Evolutionary conservation across 1,140 invertebrate genomes (phyloP), one percentile per base, ranked within the genome.

Genomic region (Ips nitidus): DNA sequence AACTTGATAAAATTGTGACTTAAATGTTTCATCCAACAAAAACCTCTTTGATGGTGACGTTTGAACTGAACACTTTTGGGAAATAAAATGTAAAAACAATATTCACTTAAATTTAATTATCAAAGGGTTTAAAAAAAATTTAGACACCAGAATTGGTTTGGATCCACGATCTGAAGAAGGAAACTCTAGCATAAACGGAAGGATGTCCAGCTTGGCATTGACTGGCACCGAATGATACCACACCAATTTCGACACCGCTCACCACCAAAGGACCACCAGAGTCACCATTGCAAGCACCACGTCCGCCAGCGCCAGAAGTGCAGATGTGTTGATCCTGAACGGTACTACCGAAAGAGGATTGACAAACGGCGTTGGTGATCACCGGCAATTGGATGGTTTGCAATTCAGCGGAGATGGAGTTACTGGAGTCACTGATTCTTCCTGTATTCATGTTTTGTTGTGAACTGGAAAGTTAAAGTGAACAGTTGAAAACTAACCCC

Each of bases 151-250:
- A 2, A 38, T 8, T 55, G 7, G 7, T 37, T 8, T 5, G 8
- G 41, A 73, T 71, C 70, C 70, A 71, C 3, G 43, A 41, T 55
- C 65, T 64, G 67, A 66, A 70, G 43, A 22, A 42, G 50, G 50
- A 73, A n/a, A 70, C 53, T 73, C 71, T 74, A 52, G 72, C 66
- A 69, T 69, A 75, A 6, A 59, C 67, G 45, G 67, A 67, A 8
- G 65, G 68, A 7, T 36, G 6, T 50, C 65, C 42, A 36, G 47
- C 22, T 38, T 43, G 42, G 47, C 72, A 73, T n/a, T 53, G 22
- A 2, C 5, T 57, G 4, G 60, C 37, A 60, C 65, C 69, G 52
- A 71, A 57, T 6, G 72, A 73, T 2, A 68, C 69, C n/a, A 73
- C 22, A 55, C 72, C 72, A 43, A 73, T 65, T 55, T 73, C 64